Percentiles rank a stretch among this genome's conserved stretches.
Evolutionary conservation across 2,888 invertebrate species (phyloP).

Genomic region (Clunio marinus): DNA sequence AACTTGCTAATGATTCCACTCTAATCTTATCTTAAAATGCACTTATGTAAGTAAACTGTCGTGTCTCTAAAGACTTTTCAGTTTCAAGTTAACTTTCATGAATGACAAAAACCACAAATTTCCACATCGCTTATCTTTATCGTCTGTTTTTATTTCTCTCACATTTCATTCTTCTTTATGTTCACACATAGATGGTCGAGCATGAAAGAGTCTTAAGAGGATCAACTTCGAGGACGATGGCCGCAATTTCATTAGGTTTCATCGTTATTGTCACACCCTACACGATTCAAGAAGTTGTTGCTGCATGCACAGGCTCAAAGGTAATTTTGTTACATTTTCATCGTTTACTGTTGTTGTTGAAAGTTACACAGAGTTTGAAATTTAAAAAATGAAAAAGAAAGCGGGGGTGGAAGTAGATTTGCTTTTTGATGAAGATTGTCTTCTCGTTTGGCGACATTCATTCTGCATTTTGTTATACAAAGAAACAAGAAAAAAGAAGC

Average conservation of each 20-base stretch:
- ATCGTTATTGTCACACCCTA: conserved; percentile 88
- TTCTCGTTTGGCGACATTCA: neutral
- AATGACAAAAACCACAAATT: neutral
- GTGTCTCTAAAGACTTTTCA: neutral
- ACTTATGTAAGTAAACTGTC: no score
- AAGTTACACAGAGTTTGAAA: no score
- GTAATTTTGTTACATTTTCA: conserved; percentile 48
- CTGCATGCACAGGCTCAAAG: conserved; percentile 82
- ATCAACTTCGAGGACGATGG: conserved; percentile 81
- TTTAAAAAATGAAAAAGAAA: no score
- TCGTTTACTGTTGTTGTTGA: no score
- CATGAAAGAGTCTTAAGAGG: conserved; percentile 67
- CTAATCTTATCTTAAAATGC: no score
- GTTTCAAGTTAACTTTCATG: neutral
- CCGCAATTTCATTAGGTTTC: conserved; percentile 85
- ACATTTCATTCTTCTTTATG: neutral
- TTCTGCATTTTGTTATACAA: neutral
- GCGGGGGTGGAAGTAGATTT: no score
- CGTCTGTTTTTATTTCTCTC: neutral
- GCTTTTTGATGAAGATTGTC: neutral
- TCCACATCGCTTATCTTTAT: conserved; percentile 42
- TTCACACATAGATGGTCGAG: conserved; percentile 52
- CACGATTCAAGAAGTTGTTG: conserved; percentile 86
- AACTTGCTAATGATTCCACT: no score
- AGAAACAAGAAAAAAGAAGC: neutral